These are phyloP conservation scores for Vimba vimba DNA, from an alignment of 2,113 vertebrate species.

Conservation along the genomic window DNA sequence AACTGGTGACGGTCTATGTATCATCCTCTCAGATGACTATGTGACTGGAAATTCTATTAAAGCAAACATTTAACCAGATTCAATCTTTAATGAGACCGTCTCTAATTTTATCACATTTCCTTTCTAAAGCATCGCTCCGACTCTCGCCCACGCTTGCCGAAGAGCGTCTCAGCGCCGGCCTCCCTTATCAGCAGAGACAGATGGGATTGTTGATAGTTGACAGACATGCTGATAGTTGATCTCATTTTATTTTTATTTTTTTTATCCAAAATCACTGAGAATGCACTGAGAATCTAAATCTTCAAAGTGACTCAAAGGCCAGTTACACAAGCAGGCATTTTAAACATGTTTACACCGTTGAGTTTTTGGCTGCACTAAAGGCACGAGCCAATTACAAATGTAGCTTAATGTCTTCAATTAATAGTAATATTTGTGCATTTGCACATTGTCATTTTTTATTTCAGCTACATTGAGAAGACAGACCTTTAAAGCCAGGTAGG, in stretches of 20 bases:
- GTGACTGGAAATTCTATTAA: constrained; percentile 62
- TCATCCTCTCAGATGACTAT: constrained; percentile 50
- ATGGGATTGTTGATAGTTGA: constrained; percentile 80
- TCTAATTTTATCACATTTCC: constrained; percentile 65
- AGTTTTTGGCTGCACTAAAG: constrained; percentile 56
- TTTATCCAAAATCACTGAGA: constrained; percentile 66
- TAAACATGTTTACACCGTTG: constrained; percentile 67
- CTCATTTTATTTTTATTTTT: constrained; percentile 48
- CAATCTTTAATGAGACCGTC: constrained; percentile 67
- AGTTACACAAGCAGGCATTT: constrained; percentile 63
- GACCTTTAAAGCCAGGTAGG: constrained; percentile 23
- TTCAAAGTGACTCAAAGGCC: constrained; percentile 76
- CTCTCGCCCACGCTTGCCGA: constrained; percentile 60
- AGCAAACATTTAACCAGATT: constrained; percentile 67
- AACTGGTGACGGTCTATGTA: constrained; percentile 39
- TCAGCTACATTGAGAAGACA: not conserved
- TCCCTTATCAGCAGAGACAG: constrained; percentile 76
- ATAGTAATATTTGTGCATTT: not conserved
- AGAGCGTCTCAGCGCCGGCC: constrained; percentile 58
- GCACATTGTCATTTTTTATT: not conserved
- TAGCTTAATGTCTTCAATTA: not conserved
- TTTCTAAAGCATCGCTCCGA: constrained; percentile 61
- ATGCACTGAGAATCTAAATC: constrained; percentile 70
- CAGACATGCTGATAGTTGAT: constrained; percentile 78
- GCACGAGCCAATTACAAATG: not conserved